Evolutionary conservation across 2,113 vertebrate genomes (phyloP).

Genomic region (Enhydra lutris): DNA sequence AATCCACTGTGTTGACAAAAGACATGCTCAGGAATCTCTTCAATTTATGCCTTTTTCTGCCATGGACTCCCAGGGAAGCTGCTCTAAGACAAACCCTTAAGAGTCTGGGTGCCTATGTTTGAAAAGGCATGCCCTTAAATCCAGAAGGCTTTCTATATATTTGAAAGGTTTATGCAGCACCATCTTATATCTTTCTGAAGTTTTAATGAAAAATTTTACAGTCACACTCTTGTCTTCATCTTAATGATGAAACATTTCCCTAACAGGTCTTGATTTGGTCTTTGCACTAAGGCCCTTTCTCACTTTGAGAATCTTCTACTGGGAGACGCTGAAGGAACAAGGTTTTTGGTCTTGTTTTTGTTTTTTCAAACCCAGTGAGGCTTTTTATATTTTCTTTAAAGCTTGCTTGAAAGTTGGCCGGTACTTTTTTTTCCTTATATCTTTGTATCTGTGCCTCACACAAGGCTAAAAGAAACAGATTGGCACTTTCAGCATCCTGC

Average conservation of each 20-base stretch:
- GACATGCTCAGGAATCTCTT: background rate
- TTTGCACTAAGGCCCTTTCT: background rate
- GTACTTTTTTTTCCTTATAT: background rate
- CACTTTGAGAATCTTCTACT: background rate
- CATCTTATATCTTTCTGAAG: constrained; percentile 43
- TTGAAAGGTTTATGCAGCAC: constrained; percentile 40
- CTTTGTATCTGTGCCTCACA: background rate
- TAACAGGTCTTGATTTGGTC: constrained; percentile 7
- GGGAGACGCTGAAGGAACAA: background rate
- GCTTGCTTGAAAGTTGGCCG: background rate
- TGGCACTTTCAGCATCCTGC: background rate
- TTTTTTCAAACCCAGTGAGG: background rate
- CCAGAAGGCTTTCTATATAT: background rate
- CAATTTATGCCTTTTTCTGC: background rate
- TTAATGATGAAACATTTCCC: background rate
- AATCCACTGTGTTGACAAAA: background rate
- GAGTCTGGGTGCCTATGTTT: background rate
- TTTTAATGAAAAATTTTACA: constrained; percentile 30
- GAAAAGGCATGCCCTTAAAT: constrained; percentile 38
- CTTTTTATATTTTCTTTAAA: background rate
- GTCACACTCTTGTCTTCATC: background rate
- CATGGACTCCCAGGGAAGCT: background rate
- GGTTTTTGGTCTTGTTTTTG: background rate
- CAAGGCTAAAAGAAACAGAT: background rate
- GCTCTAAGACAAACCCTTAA: background rate